Evolutionary conservation across 1,140 invertebrate species (phyloP), one percentile per base, ranked within the genome.

Genomic region (Epicauta chinensis): DNA sequence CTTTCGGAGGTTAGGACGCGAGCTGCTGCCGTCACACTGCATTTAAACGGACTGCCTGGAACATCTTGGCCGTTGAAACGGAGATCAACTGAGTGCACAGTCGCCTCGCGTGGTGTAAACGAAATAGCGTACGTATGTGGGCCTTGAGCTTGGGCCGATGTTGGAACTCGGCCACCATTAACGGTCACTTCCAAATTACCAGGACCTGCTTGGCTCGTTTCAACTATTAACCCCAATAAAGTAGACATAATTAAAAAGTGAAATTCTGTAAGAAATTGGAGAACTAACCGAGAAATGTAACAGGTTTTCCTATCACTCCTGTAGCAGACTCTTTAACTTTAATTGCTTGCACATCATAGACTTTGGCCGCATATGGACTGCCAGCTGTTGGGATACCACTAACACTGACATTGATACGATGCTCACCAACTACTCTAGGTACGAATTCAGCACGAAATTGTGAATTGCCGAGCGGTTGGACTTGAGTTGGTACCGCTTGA

Each of bases 101-200:
- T 82, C 2, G 89, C 81, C 69, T 97, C 91, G 38, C 89, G 78
- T 1, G 95, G 96, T 10, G 91, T 93, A 71, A 98, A 99, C 6
- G 91, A 93, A 56, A 99, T 97, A 34, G 96, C 95, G 71, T 98
- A 99, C 0, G 90, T 90, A 66, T 97, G 93, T 16, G 92, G 86
- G 35, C 93, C 93, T 67, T 97, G 88, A 11, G 92, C 89, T 70
- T 94, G 89, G 6, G 96, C 94, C 29, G 91, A 93, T 5, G 94
- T 98, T 1, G 94, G 92, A 16, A 96, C 92, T 53, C 91, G 83
- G 0, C 95, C 96, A 35, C 93, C 91, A 62, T 96, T 97, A 2
- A 99, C 94, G 0, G 93, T 94, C 17, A 98, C 94, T 71, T 98
- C 96, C 36, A 99, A 72, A 72, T 97, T 97, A 7, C 97, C 97